Conservation (phyloP, 2,888 invertebrate species). For the Oasisia sp. region DNA sequence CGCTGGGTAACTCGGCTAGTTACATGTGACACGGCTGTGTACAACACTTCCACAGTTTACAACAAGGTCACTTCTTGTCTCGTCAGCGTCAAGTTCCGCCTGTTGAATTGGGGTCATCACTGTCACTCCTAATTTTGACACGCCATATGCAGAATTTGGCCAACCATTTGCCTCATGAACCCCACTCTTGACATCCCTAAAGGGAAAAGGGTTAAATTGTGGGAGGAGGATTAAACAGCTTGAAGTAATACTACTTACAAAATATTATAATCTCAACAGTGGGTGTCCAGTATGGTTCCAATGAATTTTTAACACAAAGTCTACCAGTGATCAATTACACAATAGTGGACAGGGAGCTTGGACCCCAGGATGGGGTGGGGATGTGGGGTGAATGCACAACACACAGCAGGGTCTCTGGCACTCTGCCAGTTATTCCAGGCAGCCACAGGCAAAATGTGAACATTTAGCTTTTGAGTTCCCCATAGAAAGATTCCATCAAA, state of each 20-base stretch:
- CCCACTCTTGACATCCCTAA: slow-evolving; percentile 67
- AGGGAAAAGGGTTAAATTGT: too few relatives aligned
- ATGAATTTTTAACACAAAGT: not conserved
- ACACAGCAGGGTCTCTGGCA: too few relatives aligned
- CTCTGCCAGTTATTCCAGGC: too few relatives aligned
- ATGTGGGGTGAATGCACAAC: too few relatives aligned
- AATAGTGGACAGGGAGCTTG: too few relatives aligned
- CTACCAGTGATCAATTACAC: not conserved
- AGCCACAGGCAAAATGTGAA: too few relatives aligned
- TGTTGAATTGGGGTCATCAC: slow-evolving; percentile 78
- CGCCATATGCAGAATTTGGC: slow-evolving; percentile 75
- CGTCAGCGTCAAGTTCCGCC: slow-evolving; percentile 69
- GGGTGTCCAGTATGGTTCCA: not conserved
- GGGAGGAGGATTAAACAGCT: not conserved
- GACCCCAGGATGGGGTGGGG: too few relatives aligned
- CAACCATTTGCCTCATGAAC: slow-evolving; percentile 69
- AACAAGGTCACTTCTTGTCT: slow-evolving; percentile 71
- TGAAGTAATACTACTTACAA: not conserved
- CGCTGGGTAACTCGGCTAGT: too few relatives aligned
- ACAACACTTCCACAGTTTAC: slow-evolving; percentile 71
- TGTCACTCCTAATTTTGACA: slow-evolving; percentile 80
- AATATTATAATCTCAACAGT: not conserved
- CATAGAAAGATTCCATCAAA: too few relatives aligned
- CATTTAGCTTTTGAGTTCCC: too few relatives aligned
- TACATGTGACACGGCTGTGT: not conserved